phyloP scores from a whole-genome alignment of 2,113 vertebrate species.

The Macquaria ambigua region DNA sequence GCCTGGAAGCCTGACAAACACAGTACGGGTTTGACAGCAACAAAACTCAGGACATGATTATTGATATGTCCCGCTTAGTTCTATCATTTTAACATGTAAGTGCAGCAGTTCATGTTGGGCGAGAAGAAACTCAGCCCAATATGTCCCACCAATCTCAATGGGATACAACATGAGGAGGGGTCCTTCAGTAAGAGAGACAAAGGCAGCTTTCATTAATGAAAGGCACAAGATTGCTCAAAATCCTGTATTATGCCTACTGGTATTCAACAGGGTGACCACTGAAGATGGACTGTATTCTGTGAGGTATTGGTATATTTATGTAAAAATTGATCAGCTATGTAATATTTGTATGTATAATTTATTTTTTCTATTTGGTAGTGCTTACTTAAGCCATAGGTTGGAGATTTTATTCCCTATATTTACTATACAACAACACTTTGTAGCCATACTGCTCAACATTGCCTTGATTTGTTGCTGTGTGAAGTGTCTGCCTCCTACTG shows the following conservation, averaged over 20 bases:
- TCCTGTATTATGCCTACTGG: not conserved
- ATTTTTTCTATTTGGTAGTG: not conserved
- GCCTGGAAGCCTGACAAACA: slow-evolving; percentile 90
- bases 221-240: not conserved
- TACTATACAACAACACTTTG: not conserved
- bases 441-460: not conserved
- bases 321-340: not conserved
- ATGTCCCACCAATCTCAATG: not conserved
- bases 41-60: not conserved
- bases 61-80: not conserved
- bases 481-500: slow-evolving; percentile 38
- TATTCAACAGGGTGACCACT: not conserved
- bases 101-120: not conserved
- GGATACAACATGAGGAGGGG: not conserved
- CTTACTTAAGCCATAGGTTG: not conserved
- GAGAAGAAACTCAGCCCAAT: not conserved
- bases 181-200: not conserved
- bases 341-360: not conserved
- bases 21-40: not conserved
- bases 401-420: not conserved
- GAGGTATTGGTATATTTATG: not conserved
- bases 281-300: not conserved
- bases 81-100: not conserved
- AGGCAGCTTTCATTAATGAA: not conserved
- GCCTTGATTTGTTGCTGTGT: not conserved